Evolutionary conservation across 2,113 vertebrate species (phyloP).

Genomic region (Tiliqua scincoides): DNA sequence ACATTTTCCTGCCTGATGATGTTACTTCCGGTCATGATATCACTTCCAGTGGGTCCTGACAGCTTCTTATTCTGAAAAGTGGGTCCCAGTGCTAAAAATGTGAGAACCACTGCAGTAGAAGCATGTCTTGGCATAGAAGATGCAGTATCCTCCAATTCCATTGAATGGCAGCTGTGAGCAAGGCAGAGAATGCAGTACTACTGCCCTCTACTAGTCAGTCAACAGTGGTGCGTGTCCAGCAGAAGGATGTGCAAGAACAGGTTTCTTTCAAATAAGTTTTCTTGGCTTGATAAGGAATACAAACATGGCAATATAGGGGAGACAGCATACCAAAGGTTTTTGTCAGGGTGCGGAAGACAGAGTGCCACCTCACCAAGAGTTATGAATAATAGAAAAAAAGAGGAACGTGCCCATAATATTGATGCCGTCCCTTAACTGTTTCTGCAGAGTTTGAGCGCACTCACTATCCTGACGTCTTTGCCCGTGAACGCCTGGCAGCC

Average conservation of each 20-base stretch:
- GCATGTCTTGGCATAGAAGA: not conserved
- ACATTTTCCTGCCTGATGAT: no score
- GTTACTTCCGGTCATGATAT: no score
- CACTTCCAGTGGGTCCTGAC: no score
- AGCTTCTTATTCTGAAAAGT: no score
- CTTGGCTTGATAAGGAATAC: not conserved
- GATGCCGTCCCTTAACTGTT: not conserved
- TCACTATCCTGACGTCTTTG: conserved; percentile 88
- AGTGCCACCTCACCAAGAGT: no score
- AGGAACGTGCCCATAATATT: not conserved
- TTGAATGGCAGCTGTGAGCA: not conserved
- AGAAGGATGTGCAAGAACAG: no score
- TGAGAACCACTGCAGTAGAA: not conserved
- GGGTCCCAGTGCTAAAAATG: no score
- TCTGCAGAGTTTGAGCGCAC: conserved; percentile 85
- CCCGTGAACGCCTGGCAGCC: conserved; percentile 83
- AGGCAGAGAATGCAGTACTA: not conserved
- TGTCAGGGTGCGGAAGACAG: no score
- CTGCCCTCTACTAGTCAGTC: not conserved
- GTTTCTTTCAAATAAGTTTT: not conserved
- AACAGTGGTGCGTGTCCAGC: not conserved
- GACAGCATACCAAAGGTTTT: not conserved
- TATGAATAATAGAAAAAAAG: not conserved
- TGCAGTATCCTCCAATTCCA: not conserved
- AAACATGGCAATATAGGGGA: not conserved